Evolutionary conservation across 2,113 vertebrate species (phyloP).

Genomic region (Daphoenositta chrysoptera): DNA sequence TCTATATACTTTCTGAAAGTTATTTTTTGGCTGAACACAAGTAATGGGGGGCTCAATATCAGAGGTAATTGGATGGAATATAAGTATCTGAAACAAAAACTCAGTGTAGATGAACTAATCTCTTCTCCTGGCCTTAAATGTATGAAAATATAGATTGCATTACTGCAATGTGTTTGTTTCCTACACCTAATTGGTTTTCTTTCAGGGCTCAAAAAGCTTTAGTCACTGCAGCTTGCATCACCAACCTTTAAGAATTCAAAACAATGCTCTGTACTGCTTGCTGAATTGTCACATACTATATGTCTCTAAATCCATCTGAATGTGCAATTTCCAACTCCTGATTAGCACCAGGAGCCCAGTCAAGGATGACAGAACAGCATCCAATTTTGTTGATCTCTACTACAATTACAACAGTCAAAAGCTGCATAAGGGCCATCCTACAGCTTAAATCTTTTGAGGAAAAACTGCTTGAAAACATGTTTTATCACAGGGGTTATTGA

Average conservation of each 20-base stretch:
- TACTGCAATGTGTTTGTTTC: not conserved
- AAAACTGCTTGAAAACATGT: not conserved
- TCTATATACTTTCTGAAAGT: not conserved
- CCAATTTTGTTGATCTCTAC: not conserved
- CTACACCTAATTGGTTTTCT: slow-evolving; percentile 13
- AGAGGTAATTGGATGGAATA: slow-evolving; percentile 28
- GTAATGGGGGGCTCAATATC: not conserved
- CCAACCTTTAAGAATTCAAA: slow-evolving; percentile 46
- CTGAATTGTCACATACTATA: slow-evolving; percentile 32
- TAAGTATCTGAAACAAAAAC: slow-evolving; percentile 15
- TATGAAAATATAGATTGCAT: slow-evolving; percentile 34
- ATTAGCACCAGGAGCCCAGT: slow-evolving; percentile 23
- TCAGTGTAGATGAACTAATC: slow-evolving; percentile 39
- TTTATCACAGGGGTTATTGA: not conserved
- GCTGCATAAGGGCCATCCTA: not conserved
- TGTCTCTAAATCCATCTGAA: slow-evolving; percentile 43
- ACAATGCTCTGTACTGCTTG: not conserved
- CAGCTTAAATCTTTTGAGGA: not conserved
- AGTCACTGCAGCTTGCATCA: not conserved
- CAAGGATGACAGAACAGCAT: slow-evolving; percentile 29
- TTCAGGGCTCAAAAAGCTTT: not conserved
- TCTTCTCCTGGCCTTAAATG: not conserved
- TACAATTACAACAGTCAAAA: not conserved
- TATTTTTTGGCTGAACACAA: not conserved
- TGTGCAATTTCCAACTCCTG: slow-evolving; percentile 15